phyloP scores from a whole-genome alignment of 1,140 invertebrate species.

The Drosophila erecta region DNA sequence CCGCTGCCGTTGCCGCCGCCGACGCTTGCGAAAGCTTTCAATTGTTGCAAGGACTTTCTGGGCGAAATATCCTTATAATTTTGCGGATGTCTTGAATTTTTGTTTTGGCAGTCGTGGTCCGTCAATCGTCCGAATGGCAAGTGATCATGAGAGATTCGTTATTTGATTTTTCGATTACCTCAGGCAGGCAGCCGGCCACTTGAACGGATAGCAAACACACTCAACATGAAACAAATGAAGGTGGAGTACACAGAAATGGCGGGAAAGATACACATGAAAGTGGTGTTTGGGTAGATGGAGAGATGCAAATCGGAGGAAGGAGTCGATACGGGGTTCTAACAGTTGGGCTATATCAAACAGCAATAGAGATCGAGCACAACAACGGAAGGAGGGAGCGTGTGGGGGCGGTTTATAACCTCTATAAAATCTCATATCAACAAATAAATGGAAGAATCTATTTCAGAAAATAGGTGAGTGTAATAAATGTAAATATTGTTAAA shows the following conservation, averaged over 20 bases:
- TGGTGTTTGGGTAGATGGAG: constrained; percentile 10
- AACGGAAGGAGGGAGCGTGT: not conserved
- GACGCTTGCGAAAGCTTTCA: constrained; percentile 28
- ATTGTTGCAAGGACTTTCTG: constrained; percentile 29
- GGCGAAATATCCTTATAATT: constrained; percentile 16
- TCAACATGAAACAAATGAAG: constrained; percentile 20
- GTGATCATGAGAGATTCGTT: constrained; percentile 38
- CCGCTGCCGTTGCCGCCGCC: constrained; percentile 54
- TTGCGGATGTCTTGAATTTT: constrained; percentile 9
- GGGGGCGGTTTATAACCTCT: not conserved
- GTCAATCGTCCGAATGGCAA: constrained; percentile 56
- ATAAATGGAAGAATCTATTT: no score
- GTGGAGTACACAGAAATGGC: constrained; percentile 17
- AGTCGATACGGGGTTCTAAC: not conserved
- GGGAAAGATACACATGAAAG: constrained; percentile 1
- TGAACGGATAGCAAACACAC: constrained; percentile 37
- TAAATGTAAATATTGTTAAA: no score
- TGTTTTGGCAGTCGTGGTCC: not conserved
- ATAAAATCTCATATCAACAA: not conserved
- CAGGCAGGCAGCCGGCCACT: constrained; percentile 57
- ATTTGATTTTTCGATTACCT: constrained; percentile 4
- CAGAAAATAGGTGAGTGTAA: no score
- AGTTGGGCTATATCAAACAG: constrained; percentile 2
- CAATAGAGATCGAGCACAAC: constrained; percentile 10
- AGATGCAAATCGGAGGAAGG: constrained; percentile 1